Evolutionary conservation across 2,888 invertebrate species (phyloP).

Genomic region (Sinopyrophorus schimmeli): DNA sequence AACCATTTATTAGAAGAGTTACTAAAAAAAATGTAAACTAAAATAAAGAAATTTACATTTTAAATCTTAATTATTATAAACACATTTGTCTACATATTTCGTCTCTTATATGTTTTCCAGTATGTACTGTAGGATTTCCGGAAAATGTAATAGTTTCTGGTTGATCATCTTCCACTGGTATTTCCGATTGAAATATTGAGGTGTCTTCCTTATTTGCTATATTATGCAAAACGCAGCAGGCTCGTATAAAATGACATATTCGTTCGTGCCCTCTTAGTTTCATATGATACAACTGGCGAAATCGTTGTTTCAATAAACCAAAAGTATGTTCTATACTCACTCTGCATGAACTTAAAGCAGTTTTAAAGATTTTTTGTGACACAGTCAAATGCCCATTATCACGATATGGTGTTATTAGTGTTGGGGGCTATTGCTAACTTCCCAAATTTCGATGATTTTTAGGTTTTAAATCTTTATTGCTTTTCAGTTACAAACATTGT

Average conservation of each 20-base stretch:
- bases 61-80: not conserved
- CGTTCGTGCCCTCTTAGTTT: conserved; percentile 20
- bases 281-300: conserved; percentile 23
- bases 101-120: not conserved
- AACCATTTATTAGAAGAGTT: too few relatives aligned
- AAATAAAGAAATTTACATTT: too few relatives aligned
- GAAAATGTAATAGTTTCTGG: too few relatives aligned
- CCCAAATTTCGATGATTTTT: too few relatives aligned
- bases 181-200: conserved; percentile 1
- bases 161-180: not conserved
- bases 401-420: conserved; percentile 20
- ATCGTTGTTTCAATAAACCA: conserved; percentile 26
- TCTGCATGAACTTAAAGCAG: conserved; percentile 13
- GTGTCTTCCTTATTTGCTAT: conserved; percentile 2
- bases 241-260: conserved; percentile 16
- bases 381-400: conserved; percentile 24
- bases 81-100: conserved; percentile 3
- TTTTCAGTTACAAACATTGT: too few relatives aligned
- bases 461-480: too few relatives aligned
- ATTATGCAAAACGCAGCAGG: conserved; percentile 24
- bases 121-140: too few relatives aligned
- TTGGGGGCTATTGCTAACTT: too few relatives aligned
- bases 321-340: conserved; percentile 25
- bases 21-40: too few relatives aligned
- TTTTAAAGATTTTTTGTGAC: conserved; percentile 21